A percentile compares a stretch with the other conserved stretches of the same genome.
Evolutionary conservation across 1,140 invertebrate species (phyloP).

Genomic region (Hyposmocoma kahamanoa): DNA sequence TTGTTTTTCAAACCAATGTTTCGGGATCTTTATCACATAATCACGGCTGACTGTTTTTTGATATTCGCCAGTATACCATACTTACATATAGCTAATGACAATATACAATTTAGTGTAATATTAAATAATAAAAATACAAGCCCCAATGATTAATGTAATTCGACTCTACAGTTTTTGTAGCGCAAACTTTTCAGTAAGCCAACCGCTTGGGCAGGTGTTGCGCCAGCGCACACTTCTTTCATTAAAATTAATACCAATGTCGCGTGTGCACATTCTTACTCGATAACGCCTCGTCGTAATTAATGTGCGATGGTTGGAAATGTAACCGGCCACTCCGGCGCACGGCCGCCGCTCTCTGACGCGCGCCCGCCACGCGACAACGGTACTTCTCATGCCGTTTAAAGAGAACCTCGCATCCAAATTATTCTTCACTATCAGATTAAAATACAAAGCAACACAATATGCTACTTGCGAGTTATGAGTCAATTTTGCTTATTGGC

Average conservation of each 20-base stretch:
- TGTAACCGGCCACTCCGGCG: slow-evolving; percentile 37
- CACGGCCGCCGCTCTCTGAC: slow-evolving; percentile 13
- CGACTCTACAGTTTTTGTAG: slow-evolving; percentile 21
- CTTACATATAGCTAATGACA: background rate
- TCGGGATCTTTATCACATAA: too few relatives aligned
- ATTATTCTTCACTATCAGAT: slow-evolving; percentile 56
- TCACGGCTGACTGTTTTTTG: too few relatives aligned
- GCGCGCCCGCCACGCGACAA: slow-evolving; percentile 58
- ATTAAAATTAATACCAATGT: slow-evolving; percentile 74
- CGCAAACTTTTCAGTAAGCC: slow-evolving; percentile 50
- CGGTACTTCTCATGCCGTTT: slow-evolving; percentile 33
- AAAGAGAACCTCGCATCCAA: slow-evolving; percentile 45
- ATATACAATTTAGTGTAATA: background rate
- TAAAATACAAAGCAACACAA: slow-evolving; percentile 62
- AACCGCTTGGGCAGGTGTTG: slow-evolving; percentile 60
- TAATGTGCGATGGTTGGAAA: slow-evolving; percentile 57
- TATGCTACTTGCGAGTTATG: too few relatives aligned
- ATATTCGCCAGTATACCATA: too few relatives aligned
- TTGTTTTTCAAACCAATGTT: too few relatives aligned
- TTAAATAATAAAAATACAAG: background rate
- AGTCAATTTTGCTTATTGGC: slow-evolving; percentile 30
- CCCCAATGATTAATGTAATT: too few relatives aligned
- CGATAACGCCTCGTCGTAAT: slow-evolving; percentile 68
- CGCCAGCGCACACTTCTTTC: slow-evolving; percentile 67
- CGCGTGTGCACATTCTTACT: slow-evolving; percentile 71